These are phyloP conservation scores for Lepus townsendii DNA, from an alignment of 2,797 vertebrate genomes.

Conservation along the genomic window DNA sequence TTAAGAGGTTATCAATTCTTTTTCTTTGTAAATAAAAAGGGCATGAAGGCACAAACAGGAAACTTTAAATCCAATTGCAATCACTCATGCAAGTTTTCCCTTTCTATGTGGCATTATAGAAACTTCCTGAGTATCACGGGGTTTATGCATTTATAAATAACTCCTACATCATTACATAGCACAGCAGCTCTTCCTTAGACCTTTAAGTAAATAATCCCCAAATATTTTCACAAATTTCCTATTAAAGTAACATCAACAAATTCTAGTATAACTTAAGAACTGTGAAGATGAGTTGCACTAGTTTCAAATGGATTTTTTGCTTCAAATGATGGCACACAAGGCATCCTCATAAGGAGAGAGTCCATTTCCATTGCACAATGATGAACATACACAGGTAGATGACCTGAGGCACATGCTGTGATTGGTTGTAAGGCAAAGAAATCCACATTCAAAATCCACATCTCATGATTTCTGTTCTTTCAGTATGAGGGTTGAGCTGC, in stretches of 20 bases:
- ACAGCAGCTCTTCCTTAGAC: constrained; percentile 19
- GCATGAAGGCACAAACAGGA: constrained; percentile 74
- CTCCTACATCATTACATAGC: background rate
- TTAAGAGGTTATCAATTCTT: constrained; percentile 6
- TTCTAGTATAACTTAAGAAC: constrained; percentile 46
- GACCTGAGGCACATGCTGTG: constrained; percentile 76
- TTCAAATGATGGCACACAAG: constrained; percentile 47
- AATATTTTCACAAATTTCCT: constrained; percentile 52
- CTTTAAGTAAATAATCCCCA: constrained; percentile 32
- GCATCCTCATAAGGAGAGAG: background rate
- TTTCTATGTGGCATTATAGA: constrained; percentile 41
- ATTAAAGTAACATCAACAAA: constrained; percentile 17
- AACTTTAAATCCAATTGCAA: constrained; percentile 69
- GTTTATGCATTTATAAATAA: constrained; percentile 42
- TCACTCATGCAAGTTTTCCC: constrained; percentile 57
- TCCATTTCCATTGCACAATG: constrained; percentile 71
- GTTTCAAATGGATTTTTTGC: constrained; percentile 48
- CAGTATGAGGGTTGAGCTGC: constrained; percentile 22
- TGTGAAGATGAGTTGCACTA: background rate
- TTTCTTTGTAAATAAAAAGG: constrained; percentile 43
- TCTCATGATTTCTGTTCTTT: constrained; percentile 66
- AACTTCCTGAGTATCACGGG: constrained; percentile 62
- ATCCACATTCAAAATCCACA: constrained; percentile 36
- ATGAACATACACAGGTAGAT: constrained; percentile 1
- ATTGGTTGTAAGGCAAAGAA: constrained; percentile 62